Base-by-base conservation (phyloP, 2,888 invertebrate species). In the Dendrolimus houi region DNA sequence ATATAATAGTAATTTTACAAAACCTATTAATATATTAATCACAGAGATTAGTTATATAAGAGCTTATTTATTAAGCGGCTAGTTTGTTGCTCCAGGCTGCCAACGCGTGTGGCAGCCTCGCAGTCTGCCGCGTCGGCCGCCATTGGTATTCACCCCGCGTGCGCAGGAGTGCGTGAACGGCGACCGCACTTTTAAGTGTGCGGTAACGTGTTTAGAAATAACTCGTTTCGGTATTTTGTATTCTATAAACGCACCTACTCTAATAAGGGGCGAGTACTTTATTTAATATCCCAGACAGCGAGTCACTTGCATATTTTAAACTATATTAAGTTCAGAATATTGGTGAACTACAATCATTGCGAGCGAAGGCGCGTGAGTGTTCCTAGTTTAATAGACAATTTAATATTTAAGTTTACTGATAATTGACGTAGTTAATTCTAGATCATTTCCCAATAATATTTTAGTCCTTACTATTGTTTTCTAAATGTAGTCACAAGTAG, bases 81-180 rank as follows among this genome's bases (percentile, higher is more conserved):
- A 64, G 59, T 61, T 63, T 62, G 60, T 59, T 60, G 52, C 60
- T 61, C 56, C 61, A 29, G 29, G 29, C 29, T 29, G 29, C 29
- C 29, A 57, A 40, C 68, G 66, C 67, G 65, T 62, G 77, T 81
- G 81, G 81, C 66, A 74, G 85, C 79, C 83, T 79, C 57, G 77
- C 81, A 70, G 84, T 84, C 84, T 85, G 76, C 74, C 63, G 58
- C 60, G 59, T 54, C 64, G 59, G 58, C 57, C 58, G 58, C 69
- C 68, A 72, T 76, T 77, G 65, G 69, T 69, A 78, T 75, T 75
- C 74, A 67, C 56, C 60, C 60, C 62, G 62, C 63, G 74, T 70
- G 58, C 59, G 64, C 62, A 60, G 62, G 63, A 66, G 69, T 70
- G 69, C 67, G 64, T 69, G 64, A 66, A 64, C 64, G 59, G 67